Conservation (phyloP, 2,888 invertebrate genomes). For the Drosophila helvetica region DNA sequence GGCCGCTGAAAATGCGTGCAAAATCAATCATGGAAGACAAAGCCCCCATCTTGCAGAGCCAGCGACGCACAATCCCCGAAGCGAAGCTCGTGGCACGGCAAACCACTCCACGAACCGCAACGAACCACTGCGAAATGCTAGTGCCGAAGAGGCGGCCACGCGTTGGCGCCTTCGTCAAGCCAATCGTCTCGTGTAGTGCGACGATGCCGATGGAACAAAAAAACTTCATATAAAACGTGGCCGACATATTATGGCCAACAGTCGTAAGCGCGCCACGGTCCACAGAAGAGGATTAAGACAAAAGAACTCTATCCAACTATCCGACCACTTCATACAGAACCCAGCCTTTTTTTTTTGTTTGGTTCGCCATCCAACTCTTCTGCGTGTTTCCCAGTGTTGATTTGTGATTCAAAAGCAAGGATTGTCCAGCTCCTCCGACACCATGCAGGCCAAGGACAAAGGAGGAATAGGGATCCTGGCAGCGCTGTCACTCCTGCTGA, state of each 20-base stretch:
- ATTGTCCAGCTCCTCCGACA: constrained; percentile 22
- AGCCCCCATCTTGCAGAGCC: constrained; percentile 26
- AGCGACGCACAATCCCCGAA: constrained; percentile 25
- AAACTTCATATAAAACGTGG: constrained; percentile 71
- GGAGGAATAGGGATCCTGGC: constrained; percentile 6
- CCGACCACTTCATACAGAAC: constrained; percentile 1
- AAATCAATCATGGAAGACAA: constrained; percentile 65
- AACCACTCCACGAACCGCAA: neutral
- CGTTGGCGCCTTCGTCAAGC: constrained; percentile 27
- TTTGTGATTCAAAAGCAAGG: constrained; percentile 9
- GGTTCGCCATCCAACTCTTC: neutral
- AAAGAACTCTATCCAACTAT: neutral
- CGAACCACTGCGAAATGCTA: neutral
- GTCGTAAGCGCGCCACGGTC: constrained; percentile 68
- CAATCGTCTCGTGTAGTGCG: neutral
- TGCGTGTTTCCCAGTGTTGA: constrained; percentile 12
- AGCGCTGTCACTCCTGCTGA: constrained; percentile 26
- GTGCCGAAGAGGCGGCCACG: constrained; percentile 14
- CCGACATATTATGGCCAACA: constrained; percentile 58
- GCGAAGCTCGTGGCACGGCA: neutral
- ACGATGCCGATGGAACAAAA: constrained; percentile 26
- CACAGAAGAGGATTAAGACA: constrained; percentile 39
- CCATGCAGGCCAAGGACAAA: constrained; percentile 24
- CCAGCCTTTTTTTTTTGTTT: constrained; percentile 27
- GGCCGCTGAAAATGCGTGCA: constrained; percentile 63